A percentile compares a stretch with the other conserved stretches of the same genome.
These are phyloP conservation scores for Cichlasoma orientale DNA, from an alignment of 2,797 vertebrate genomes.

Conservation along the genomic window DNA sequence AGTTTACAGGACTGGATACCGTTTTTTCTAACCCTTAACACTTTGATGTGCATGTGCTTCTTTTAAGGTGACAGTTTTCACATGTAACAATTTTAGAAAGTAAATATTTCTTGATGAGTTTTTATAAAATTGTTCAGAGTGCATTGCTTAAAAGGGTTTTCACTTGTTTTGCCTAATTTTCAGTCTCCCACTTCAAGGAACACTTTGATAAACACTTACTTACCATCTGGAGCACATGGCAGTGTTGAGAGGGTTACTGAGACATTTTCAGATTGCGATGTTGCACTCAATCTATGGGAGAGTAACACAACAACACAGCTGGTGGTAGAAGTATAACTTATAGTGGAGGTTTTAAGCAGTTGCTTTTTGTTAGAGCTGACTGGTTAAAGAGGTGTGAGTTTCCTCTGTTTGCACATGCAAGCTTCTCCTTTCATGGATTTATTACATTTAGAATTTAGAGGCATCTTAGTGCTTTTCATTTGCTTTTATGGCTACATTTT, in stretches of 20 bases:
- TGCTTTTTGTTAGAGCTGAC: neutral
- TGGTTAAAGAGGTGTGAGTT: neutral
- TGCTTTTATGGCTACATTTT: neutral
- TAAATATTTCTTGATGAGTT: neutral
- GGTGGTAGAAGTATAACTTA: neutral
- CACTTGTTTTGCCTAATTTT: neutral
- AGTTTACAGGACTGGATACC: neutral
- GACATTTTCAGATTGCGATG: neutral
- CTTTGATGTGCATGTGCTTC: neutral
- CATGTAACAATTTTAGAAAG: no score
- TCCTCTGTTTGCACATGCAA: neutral
- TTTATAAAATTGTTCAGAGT: neutral
- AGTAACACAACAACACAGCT: neutral
- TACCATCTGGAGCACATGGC: neutral
- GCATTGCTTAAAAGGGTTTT: neutral
- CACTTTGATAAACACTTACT: neutral
- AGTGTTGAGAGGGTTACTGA: neutral
- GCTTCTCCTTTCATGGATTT: neutral
- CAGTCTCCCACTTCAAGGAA: accelerated
- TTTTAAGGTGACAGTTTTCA: no score
- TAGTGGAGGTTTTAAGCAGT: neutral
- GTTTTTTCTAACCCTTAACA: neutral
- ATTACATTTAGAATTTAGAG: neutral
- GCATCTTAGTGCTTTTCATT: neutral
- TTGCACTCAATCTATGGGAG: neutral